phyloP scores from a whole-genome alignment of 2,797 vertebrate genomes.

The Picus viridis region DNA sequence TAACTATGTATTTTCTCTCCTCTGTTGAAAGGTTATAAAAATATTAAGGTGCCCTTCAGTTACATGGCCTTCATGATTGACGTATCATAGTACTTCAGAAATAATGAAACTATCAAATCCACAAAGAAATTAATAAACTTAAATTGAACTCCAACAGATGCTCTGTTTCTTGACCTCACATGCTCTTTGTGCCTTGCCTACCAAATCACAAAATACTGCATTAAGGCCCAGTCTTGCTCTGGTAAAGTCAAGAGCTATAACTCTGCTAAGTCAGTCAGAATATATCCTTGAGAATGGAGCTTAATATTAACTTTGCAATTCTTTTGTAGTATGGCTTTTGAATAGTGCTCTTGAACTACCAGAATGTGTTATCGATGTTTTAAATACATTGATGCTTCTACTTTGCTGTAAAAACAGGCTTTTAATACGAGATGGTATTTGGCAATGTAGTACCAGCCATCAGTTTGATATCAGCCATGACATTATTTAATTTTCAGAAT shows the following conservation, averaged over 20 bases:
- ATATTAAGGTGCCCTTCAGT: background rate
- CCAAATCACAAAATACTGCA: background rate
- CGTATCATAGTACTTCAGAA: background rate
- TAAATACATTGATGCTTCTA: background rate
- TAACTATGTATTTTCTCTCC: background rate
- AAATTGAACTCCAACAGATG: background rate
- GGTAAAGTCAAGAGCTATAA: background rate
- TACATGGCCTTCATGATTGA: background rate
- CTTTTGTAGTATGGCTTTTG: background rate
- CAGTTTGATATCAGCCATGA: constrained; percentile 59
- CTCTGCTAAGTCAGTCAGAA: background rate
- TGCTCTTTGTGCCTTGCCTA: background rate
- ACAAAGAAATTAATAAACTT: background rate
- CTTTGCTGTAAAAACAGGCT: constrained; percentile 36
- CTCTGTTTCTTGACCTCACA: background rate
- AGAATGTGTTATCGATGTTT: background rate
- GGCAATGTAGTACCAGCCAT: constrained; percentile 41
- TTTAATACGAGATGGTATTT: constrained; percentile 26
- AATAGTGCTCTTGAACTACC: background rate
- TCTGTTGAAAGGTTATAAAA: background rate
- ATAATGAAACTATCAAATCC: background rate
- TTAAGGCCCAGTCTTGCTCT: background rate
- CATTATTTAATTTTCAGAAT: constrained; percentile 70
- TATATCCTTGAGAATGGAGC: background rate
- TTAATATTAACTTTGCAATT: background rate